Evolutionary conservation across 2,888 invertebrate species (phyloP).

Genomic region (Lissocephala sabroskyi): DNA sequence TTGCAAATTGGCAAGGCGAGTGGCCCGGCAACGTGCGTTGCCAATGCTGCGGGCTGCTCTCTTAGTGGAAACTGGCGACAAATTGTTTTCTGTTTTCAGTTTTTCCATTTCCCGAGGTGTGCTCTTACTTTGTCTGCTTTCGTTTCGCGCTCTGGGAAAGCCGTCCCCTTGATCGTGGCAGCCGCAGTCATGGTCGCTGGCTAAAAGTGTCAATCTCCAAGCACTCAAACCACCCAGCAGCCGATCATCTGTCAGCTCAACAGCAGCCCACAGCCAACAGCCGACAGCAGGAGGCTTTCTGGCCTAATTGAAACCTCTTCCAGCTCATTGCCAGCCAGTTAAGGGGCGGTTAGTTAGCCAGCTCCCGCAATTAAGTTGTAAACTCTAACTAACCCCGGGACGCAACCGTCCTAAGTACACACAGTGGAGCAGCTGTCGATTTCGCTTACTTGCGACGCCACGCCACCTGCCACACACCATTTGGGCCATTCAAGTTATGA

Average conservation of each 20-base stretch:
- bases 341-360: neutral
- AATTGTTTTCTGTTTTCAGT: slow-evolving; percentile 31
- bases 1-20: slow-evolving; percentile 36
- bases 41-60: slow-evolving; percentile 21
- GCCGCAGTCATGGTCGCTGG: slow-evolving; percentile 68
- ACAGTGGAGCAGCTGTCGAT: too few relatives aligned
- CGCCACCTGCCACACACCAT: too few relatives aligned
- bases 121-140: slow-evolving; percentile 22
- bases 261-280: too few relatives aligned
- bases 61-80: slow-evolving; percentile 45
- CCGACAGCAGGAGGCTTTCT: too few relatives aligned
- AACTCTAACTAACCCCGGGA: slow-evolving; percentile 34
- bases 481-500: slow-evolving; percentile 1
- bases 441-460: too few relatives aligned
- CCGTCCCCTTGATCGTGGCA: too few relatives aligned
- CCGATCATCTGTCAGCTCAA: too few relatives aligned
- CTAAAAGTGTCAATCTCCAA: slow-evolving; percentile 68
- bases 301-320: slow-evolving; percentile 25
- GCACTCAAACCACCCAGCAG: too few relatives aligned
- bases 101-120: too few relatives aligned
- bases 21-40: slow-evolving; percentile 19
- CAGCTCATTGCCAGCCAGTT: too few relatives aligned
- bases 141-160: slow-evolving; percentile 16
- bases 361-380: slow-evolving; percentile 55
- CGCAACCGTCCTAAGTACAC: slow-evolving; percentile 52